Base-by-base conservation (phyloP, 2,113 vertebrate genomes). In the Brachypteracias leptosomus region DNA sequence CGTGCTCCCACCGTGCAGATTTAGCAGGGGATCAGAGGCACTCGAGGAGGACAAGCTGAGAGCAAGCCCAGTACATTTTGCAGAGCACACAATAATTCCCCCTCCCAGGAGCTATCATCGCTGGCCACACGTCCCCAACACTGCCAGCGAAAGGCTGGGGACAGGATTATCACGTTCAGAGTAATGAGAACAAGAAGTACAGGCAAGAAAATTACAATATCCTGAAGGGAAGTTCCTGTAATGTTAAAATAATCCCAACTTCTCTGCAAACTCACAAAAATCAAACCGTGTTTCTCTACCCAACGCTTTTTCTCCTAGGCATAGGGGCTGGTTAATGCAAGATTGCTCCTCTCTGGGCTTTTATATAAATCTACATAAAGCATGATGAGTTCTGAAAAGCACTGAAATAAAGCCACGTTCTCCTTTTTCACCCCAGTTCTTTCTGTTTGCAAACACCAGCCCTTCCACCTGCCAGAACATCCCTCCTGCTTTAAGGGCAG, bases 101-200 rank as follows among this genome's bases (percentile, higher is more conserved):
- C 3, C 89, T 95, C 33, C 80, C 65, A 16, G 95, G 0, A 70
- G 73, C 84, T 17, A 17, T 35, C 92, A 40, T 57, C 80, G 11
- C 1, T 0, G 85, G 87, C 58, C 67, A 47, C 66, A 29, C 28
- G 0, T 12, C 31, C 13, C 83, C 22, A 3, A 35, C 63, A 31
- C 86, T 57, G 3, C 13, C n/a, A 2, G 86, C 58, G 19, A 62
- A 73, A 65, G 89, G 91, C 91, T 78, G 28, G 0, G 66, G 40
- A 29, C 19, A 58, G 93, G 85, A 93, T 90, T 46, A 85, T 3
- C 88, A 59, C 16, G 16, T 88, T 91, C 79, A 88, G 59, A 73
- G 89, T 15, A 89, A 94, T 3, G n/a, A 94, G 96, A 94, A 94
- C 58, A 51, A 96, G 96, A 70, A 93, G 93, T 51, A 66, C 81